phyloP scores from a whole-genome alignment of 2,888 invertebrate species.

The Amblyjoppa fuscipennis region DNA sequence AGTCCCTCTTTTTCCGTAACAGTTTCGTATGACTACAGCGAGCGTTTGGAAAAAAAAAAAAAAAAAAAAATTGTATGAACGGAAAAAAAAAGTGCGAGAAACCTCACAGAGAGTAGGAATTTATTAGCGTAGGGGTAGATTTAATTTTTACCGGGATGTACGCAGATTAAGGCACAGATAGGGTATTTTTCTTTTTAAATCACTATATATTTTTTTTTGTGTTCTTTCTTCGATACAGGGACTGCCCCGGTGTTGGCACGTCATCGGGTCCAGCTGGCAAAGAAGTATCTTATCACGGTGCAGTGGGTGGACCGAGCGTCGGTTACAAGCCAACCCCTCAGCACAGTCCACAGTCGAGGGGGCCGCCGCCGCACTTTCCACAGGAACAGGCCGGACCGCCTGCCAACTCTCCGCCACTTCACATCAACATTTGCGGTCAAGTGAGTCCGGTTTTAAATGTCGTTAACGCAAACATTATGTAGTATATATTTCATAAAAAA shows the following conservation, averaged over 20 bases:
- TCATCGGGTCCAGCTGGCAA: constrained; percentile 82
- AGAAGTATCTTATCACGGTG: constrained; percentile 82
- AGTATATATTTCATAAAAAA: background rate
- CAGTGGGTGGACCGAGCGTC: constrained; percentile 80
- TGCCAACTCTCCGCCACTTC: constrained; percentile 86
- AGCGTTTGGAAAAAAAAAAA: background rate
- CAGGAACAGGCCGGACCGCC: constrained; percentile 81
- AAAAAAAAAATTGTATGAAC: background rate
- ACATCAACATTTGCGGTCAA: constrained; percentile 87
- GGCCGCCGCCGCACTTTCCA: constrained; percentile 79
- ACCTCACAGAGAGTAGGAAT: background rate
- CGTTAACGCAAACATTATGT: constrained; percentile 60
- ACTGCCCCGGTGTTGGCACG: constrained; percentile 82
- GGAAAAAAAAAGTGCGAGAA: background rate
- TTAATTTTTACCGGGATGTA: background rate
- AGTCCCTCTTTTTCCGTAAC: constrained; percentile 12
- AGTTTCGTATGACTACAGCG: background rate
- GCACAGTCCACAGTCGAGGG: constrained; percentile 80
- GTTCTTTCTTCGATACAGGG: constrained; percentile 71
- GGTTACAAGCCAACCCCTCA: constrained; percentile 81
- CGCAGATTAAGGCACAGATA: background rate
- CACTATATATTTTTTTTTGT: constrained; percentile 11
- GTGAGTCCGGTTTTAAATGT: constrained; percentile 79
- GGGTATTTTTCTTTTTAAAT: background rate
- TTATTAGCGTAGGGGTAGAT: background rate